Conservation (phyloP, 1,140 invertebrate species). For the Calliopsis andreniformis region DNA sequence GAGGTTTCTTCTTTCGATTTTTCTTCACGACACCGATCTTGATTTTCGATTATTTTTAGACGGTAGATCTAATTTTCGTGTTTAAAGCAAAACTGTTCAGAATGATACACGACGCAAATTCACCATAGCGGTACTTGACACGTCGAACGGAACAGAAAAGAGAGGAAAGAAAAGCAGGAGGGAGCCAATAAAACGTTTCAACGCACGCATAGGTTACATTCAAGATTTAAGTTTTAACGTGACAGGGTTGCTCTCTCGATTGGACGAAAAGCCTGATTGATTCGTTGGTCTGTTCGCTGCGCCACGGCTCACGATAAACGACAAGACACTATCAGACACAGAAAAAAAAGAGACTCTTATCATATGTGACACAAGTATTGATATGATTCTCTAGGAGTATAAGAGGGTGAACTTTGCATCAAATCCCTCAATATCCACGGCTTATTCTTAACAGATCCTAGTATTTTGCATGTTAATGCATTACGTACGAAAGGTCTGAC, state of each 20-base stretch:
- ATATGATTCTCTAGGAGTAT: not conserved
- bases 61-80: too few species aligned
- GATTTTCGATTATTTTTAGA: not conserved
- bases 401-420: not conserved
- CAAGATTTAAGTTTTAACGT: conserved; percentile 25
- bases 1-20: conserved; percentile 1
- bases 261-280: conserved; percentile 67
- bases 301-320: conserved; percentile 49
- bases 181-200: conserved; percentile 45
- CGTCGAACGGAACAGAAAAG: conserved; percentile 57
- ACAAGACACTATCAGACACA: conserved; percentile 50
- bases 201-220: conserved; percentile 42
- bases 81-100: too few species aligned
- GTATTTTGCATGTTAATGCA: not conserved
- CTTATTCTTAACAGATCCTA: not conserved
- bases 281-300: conserved; percentile 68
- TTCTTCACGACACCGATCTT: not conserved
- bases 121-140: conserved; percentile 18
- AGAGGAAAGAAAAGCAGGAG: conserved; percentile 59
- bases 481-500: conserved; percentile 2
- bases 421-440: not conserved
- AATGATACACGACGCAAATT: not conserved
- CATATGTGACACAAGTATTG: conserved; percentile 25
- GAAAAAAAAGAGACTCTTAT: conserved; percentile 21
- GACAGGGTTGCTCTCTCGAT: conserved; percentile 43